A percentile compares a stretch with the other conserved stretches of the same genome.
phyloP scores from a whole-genome alignment of 2,888 invertebrate genomes.

The Parnassius smintheus region DNA sequence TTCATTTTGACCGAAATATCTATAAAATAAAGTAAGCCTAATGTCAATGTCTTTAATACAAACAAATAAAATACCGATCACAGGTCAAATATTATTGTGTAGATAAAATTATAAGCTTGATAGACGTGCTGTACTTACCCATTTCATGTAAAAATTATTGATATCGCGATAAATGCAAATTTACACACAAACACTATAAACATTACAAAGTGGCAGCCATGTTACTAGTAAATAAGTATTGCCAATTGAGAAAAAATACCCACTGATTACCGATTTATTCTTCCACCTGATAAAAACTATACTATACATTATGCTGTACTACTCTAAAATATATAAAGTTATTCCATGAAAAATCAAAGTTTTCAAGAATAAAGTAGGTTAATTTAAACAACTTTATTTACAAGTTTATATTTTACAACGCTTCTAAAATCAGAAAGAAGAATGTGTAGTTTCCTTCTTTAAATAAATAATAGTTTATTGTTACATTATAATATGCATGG shows the following conservation, averaged over 20 bases:
- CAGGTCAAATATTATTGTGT: constrained; percentile 1
- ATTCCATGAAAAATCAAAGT: no score
- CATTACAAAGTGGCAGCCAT: constrained; percentile 68
- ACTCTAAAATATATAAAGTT: no score
- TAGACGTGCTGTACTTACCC: constrained; percentile 53
- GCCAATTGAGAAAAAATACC: constrained; percentile 22
- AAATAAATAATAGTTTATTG: no score
- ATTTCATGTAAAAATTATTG: constrained; percentile 49
- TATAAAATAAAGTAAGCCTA: constrained; percentile 13
- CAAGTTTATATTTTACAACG: no score
- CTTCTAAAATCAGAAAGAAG: no score
- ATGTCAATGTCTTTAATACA: constrained; percentile 9
- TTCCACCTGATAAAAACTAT: no score
- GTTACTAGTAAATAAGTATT: constrained; percentile 46
- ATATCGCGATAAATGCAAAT: constrained; percentile 46
- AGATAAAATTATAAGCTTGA: background rate
- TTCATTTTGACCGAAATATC: constrained; percentile 11
- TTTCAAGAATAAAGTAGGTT: no score
- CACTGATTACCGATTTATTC: no score
- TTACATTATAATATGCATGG: no score
- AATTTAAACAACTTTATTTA: no score
- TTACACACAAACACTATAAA: constrained; percentile 63
- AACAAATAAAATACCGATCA: constrained; percentile 9
- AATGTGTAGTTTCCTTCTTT: no score
- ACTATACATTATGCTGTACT: no score